These are phyloP conservation scores for Lethocerus indicus DNA, from an alignment of 1,140 invertebrate genomes.

Conservation along the genomic window DNA sequence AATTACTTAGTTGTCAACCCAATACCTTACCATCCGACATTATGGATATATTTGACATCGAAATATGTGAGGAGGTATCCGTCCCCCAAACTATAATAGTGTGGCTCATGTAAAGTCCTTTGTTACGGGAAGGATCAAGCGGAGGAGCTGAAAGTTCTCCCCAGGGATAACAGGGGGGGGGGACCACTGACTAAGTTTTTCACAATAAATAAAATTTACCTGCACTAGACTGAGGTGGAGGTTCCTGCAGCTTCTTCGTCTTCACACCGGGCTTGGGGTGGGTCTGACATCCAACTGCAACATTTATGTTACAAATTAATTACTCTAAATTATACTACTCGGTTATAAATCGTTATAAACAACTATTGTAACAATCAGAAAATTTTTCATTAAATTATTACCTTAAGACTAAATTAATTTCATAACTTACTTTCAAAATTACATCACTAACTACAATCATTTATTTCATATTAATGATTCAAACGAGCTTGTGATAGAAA, in stretches of 20 bases:
- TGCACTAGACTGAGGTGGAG: constrained; percentile 37
- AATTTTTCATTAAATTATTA: background rate
- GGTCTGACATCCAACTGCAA: constrained; percentile 3
- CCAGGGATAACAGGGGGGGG: background rate
- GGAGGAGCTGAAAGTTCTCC: background rate
- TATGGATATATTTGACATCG: background rate
- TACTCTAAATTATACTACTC: too few relatives aligned
- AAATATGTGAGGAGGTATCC: background rate
- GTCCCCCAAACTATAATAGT: background rate
- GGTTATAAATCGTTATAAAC: too few relatives aligned
- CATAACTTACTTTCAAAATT: background rate
- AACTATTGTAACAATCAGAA: background rate
- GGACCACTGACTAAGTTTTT: background rate
- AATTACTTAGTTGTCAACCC: too few relatives aligned
- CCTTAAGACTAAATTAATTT: background rate
- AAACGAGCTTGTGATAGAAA: too few relatives aligned
- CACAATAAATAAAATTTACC: constrained; percentile 21
- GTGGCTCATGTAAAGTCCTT: background rate
- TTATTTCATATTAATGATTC: background rate
- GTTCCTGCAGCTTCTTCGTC: constrained; percentile 26
- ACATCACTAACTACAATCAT: background rate
- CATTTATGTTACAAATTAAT: too few relatives aligned
- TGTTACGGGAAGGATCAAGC: background rate
- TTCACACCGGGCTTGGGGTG: constrained; percentile 13
- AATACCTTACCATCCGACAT: too few relatives aligned